Percentiles rank a stretch among this genome's conserved stretches.
Evolutionary conservation across 1,140 invertebrate genomes (phyloP).

Genomic region (Heliconius nattereri): DNA sequence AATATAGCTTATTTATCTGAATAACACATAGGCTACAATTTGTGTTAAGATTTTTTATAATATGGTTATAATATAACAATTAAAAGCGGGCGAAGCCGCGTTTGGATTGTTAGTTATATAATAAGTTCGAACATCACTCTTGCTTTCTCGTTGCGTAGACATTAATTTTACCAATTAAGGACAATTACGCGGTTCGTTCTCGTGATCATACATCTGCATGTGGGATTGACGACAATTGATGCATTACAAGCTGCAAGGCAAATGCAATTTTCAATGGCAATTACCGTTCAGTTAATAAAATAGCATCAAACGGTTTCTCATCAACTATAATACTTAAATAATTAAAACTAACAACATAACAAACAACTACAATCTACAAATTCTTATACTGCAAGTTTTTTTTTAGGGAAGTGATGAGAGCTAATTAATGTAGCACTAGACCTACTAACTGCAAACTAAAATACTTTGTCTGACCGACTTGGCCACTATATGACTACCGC

Average conservation of each 20-base stretch:
- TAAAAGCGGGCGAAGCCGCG: no score
- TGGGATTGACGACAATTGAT: slow-evolving; percentile 55
- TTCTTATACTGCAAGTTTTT: slow-evolving; percentile 11
- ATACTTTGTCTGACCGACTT: slow-evolving; percentile 67
- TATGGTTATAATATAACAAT: neutral
- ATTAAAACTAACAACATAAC: slow-evolving; percentile 9
- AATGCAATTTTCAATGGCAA: slow-evolving; percentile 71
- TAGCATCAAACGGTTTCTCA: slow-evolving; percentile 37
- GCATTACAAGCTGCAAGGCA: slow-evolving; percentile 59
- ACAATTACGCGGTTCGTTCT: slow-evolving; percentile 64
- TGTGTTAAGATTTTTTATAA: neutral
- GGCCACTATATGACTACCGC: slow-evolving; percentile 49
- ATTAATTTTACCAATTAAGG: slow-evolving; percentile 70
- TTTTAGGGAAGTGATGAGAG: slow-evolving; percentile 28
- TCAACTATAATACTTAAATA: slow-evolving; percentile 25
- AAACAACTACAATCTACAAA: no score
- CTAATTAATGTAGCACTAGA: slow-evolving; percentile 38
- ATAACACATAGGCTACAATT: no score
- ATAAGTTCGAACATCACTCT: slow-evolving; percentile 16
- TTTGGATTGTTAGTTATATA: neutral
- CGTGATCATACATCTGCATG: slow-evolving; percentile 42
- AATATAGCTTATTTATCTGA: no score
- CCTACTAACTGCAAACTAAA: slow-evolving; percentile 52
- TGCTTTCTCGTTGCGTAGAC: slow-evolving; percentile 35
- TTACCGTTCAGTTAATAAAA: slow-evolving; percentile 44